Evolutionary conservation across 2,888 invertebrate genomes (phyloP).

Genomic region (Clunio marinus): DNA sequence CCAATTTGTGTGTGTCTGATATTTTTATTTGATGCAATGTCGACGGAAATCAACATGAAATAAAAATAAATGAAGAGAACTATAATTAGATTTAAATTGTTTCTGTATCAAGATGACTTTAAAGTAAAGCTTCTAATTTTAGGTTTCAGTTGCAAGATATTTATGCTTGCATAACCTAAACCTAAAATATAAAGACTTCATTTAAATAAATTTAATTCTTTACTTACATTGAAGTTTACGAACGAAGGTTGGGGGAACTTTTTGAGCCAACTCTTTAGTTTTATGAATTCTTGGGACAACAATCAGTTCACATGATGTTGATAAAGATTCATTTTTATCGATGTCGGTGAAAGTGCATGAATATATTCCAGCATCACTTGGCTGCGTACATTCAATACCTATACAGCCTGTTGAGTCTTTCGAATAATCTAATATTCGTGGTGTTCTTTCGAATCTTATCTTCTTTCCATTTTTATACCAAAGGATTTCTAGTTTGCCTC

Average conservation of each 20-base stretch:
- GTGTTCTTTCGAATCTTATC: conserved; percentile 16
- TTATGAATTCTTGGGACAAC: conserved; percentile 20
- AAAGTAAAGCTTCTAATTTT: no score
- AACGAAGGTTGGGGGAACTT: conserved; percentile 31
- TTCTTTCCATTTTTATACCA: conserved; percentile 30
- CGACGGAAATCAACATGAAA: background rate
- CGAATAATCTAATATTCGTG: conserved; percentile 28
- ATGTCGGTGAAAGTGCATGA: conserved; percentile 14
- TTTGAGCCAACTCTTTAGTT: conserved; percentile 12
- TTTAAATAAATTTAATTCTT: background rate
- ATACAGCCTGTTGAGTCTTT: conserved; percentile 22
- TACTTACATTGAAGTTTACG: conserved; percentile 37
- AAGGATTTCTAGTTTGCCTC: conserved; percentile 1
- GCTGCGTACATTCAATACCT: conserved; percentile 31
- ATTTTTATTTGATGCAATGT: background rate
- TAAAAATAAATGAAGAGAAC: conserved; percentile 12
- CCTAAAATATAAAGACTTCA: conserved; percentile 2
- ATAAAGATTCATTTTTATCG: background rate
- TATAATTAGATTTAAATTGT: conserved; percentile 26
- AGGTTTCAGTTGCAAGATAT: no score
- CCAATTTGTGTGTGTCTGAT: conserved; percentile 26
- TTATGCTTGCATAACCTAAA: no score
- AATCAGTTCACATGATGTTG: conserved; percentile 20
- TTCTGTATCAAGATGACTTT: no score
- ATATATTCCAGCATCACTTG: conserved; percentile 28